Percentiles rank a stretch among this genome's conserved stretches.
Evolutionary conservation across 2,888 invertebrate species (phyloP).

Genomic region (Tiliacea citrago): DNA sequence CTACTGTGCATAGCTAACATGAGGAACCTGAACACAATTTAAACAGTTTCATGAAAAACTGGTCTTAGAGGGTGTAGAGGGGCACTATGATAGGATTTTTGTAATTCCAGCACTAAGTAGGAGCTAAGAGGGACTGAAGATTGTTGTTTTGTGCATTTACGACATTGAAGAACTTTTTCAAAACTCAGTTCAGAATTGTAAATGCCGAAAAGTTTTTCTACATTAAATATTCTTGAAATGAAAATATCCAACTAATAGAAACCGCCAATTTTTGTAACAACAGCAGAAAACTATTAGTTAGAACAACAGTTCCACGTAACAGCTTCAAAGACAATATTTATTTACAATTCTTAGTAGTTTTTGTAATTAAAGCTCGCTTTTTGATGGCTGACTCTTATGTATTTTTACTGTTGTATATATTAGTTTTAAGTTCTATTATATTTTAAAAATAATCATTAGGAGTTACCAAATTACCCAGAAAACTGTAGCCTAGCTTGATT

Average conservation of each 20-base stretch:
- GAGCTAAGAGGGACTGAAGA: not conserved
- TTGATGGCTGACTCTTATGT: conserved; percentile 14
- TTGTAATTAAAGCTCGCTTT: conserved; percentile 51
- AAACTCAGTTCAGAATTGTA: not conserved
- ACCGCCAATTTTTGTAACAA: conserved; percentile 38
- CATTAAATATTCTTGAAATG: conserved; percentile 10
- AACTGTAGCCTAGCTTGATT: not conserved
- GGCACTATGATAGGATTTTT: not conserved
- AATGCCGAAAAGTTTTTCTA: conserved; percentile 5
- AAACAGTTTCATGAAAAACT: not conserved
- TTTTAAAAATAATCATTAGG: no score
- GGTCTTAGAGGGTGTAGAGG: not conserved
- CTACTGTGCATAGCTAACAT: not conserved
- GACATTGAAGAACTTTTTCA: not conserved
- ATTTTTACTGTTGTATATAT: conserved; percentile 12
- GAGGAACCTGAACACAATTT: not conserved
- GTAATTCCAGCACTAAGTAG: no score
- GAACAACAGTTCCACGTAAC: conserved; percentile 56
- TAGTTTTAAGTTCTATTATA: conserved; percentile 2
- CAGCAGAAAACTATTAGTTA: conserved; percentile 52
- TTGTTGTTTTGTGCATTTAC: not conserved
- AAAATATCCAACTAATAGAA: conserved; percentile 8
- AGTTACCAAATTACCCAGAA: not conserved
- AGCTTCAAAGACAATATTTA: conserved; percentile 58
- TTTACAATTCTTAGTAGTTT: conserved; percentile 54